These are phyloP conservation scores for Daboia siamensis DNA, from an alignment of 2,113 vertebrate species.

Conservation along the genomic window DNA sequence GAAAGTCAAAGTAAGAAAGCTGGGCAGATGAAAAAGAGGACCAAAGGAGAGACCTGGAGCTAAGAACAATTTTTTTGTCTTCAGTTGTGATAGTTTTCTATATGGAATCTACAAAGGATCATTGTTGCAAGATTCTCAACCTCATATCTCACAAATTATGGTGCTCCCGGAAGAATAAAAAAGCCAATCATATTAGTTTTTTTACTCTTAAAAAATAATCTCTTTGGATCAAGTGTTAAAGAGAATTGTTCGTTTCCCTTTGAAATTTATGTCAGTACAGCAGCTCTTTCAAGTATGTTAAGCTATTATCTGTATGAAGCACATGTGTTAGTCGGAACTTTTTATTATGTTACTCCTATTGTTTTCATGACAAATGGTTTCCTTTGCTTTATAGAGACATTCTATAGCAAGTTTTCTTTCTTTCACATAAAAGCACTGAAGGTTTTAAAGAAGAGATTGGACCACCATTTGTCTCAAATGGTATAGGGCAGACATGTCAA, in stretches of 20 bases:
- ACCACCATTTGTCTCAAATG: neutral
- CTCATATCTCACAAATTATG: neutral
- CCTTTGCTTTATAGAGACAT: neutral
- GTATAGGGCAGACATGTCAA: no score
- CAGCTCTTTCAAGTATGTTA: neutral
- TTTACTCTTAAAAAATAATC: slow-evolving; percentile 39
- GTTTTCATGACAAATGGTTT: slow-evolving; percentile 24
- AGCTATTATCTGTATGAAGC: slow-evolving; percentile 26
- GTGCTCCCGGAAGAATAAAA: neutral
- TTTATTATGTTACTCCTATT: slow-evolving; percentile 15
- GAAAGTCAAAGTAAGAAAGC: slow-evolving; percentile 30
- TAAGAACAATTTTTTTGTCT: slow-evolving; percentile 18
- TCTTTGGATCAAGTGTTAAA: slow-evolving; percentile 41
- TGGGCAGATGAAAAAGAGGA: slow-evolving; percentile 23
- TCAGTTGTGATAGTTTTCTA: neutral
- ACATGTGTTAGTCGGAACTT: slow-evolving; percentile 23
- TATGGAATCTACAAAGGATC: neutral
- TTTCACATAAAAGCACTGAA: neutral
- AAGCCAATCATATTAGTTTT: slow-evolving; percentile 30
- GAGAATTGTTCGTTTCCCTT: slow-evolving; percentile 46
- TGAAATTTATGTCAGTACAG: slow-evolving; percentile 32
- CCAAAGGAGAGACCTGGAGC: neutral
- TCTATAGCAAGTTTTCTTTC: neutral
- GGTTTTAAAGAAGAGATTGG: neutral
- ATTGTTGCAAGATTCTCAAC: neutral